Evolutionary conservation across 1,140 invertebrate species (phyloP).

Genomic region (Calephelis virginiensis): DNA sequence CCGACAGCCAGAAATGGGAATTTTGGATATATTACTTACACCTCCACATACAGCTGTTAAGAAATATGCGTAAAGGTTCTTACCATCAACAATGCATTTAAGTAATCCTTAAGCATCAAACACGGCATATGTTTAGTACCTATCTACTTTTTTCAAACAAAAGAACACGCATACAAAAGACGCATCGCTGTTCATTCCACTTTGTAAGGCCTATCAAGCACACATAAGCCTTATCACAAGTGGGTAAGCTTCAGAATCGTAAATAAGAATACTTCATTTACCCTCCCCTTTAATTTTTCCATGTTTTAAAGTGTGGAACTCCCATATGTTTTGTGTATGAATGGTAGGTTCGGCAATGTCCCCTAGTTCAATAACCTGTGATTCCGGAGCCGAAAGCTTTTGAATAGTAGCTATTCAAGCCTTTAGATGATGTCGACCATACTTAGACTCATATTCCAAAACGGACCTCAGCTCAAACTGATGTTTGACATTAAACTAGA

Average conservation of each 20-base stretch:
- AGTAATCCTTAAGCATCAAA: neutral
- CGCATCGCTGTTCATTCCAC: constrained; percentile 21
- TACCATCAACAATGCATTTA: neutral
- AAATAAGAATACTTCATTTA: constrained; percentile 11
- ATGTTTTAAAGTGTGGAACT: constrained; percentile 33
- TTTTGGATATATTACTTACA: too few relatives aligned
- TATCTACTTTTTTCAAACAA: constrained; percentile 21
- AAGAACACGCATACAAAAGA: constrained; percentile 21
- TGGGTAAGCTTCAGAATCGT: constrained; percentile 23
- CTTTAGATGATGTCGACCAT: neutral
- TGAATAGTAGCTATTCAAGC: constrained; percentile 1
- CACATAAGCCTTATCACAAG: constrained; percentile 24
- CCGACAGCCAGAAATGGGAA: too few relatives aligned
- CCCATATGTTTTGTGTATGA: constrained; percentile 32
- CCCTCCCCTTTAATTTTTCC: constrained; percentile 29
- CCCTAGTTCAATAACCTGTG: constrained; percentile 12
- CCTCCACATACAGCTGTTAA: too few relatives aligned
- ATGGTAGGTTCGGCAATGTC: constrained; percentile 15
- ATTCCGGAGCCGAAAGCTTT: constrained; percentile 13
- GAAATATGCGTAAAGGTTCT: too few relatives aligned
- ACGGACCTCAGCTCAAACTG: too few relatives aligned
- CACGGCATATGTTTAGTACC: constrained; percentile 11
- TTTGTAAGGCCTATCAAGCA: constrained; percentile 6
- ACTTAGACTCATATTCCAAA: too few relatives aligned
- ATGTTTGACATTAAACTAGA: too few relatives aligned